A percentile compares a stretch with the other conserved stretches of the same genome.
phyloP scores from a whole-genome alignment of 2,797 vertebrate genomes.

The Phataginus tricuspis region DNA sequence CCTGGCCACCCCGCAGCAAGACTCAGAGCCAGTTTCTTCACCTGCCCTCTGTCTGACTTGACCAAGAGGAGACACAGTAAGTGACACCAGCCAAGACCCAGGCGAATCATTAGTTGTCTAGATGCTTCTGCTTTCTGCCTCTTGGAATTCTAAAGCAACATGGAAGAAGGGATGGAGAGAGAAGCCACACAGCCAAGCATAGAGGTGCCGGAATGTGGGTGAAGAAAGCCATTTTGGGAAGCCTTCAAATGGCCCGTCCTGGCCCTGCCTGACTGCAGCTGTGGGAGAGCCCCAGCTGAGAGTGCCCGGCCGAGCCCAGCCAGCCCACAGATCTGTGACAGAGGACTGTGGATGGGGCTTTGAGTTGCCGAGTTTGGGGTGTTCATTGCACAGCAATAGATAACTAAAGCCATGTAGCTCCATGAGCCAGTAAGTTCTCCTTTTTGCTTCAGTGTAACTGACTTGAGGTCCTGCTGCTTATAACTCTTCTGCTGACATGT shows the following conservation, averaged over 20 bases:
- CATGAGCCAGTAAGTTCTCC: neutral
- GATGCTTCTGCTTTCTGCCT: neutral
- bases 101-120: fast-evolving
- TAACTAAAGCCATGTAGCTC: neutral
- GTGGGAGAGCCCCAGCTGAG: neutral
- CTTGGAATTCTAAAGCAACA: neutral
- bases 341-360: neutral
- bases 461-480: neutral
- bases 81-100: neutral
- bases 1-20: neutral
- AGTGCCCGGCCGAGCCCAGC: neutral
- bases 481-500: neutral
- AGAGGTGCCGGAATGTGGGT: neutral
- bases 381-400: neutral
- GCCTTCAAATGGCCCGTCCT: neutral
- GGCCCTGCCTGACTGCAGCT: neutral
- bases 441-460: neutral
- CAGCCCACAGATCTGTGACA: neutral
- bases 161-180: neutral
- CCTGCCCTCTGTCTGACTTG: neutral
- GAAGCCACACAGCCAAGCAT: neutral
- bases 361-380: too few species aligned
- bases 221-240: neutral
- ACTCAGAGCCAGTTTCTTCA: neutral
- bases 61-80: neutral